These are phyloP conservation scores for Oncorhynchus clarkii DNA, from an alignment of 2,113 vertebrate genomes.

Conservation along the genomic window DNA sequence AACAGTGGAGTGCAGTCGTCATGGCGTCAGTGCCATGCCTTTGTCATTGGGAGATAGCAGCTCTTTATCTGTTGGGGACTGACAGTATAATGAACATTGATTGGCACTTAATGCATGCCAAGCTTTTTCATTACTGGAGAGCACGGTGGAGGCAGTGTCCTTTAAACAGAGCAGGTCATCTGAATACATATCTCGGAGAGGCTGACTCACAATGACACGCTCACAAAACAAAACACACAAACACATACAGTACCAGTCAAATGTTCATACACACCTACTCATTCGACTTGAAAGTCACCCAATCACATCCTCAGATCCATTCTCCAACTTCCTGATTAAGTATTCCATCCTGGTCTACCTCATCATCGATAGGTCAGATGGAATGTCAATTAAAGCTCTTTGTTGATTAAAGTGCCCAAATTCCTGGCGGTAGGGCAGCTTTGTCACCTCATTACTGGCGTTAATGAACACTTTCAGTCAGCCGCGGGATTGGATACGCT, in stretches of 20 bases:
- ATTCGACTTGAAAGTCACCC: background rate
- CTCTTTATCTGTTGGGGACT: background rate
- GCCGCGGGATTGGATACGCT: background rate
- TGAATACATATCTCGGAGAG: background rate
- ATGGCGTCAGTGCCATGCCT: background rate
- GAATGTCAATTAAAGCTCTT: constrained; percentile 1
- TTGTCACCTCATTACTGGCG: background rate
- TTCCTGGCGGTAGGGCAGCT: background rate
- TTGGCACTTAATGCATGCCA: constrained; percentile 3
- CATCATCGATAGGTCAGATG: background rate
- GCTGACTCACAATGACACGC: background rate
- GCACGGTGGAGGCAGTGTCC: constrained; percentile 6
- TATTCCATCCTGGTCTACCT: background rate
- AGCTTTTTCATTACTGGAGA: background rate
- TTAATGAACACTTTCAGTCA: background rate
- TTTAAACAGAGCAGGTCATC: constrained; percentile 5
- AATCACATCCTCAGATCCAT: background rate
- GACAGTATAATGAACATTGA: constrained; percentile 10
- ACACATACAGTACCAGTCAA: background rate
- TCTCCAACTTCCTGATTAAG: background rate
- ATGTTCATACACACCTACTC: too few species aligned
- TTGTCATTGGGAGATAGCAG: constrained; percentile 1
- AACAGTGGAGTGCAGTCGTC: background rate
- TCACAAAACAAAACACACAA: background rate
- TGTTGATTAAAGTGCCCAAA: background rate